A percentile compares a stretch with the other conserved stretches of the same genome.
Conservation (phyloP, 2,113 vertebrate genomes). For the Chascanopsetta lugubris region DNA sequence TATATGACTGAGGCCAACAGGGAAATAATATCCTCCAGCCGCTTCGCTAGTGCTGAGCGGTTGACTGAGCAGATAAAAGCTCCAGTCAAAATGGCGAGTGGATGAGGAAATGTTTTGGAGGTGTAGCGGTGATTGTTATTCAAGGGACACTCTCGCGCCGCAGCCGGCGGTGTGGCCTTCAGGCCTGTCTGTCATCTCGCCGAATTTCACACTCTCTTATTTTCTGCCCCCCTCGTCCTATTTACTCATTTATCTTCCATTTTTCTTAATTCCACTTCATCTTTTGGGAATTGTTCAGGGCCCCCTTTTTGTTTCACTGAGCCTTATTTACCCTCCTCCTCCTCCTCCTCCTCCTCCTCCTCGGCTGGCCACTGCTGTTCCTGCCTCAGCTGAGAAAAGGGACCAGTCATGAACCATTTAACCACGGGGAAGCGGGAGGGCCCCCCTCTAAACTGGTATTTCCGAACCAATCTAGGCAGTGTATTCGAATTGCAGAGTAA, state of each 20-base stretch:
- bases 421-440: slow-evolving; percentile 80
- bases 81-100: slow-evolving; percentile 79
- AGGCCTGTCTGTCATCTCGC: slow-evolving; percentile 79
- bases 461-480: slow-evolving; percentile 86
- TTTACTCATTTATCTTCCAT: slow-evolving; percentile 78
- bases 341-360: too few species aligned
- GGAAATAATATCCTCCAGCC: slow-evolving; percentile 86
- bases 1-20: slow-evolving; percentile 82
- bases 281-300: slow-evolving; percentile 77
- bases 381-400: slow-evolving; percentile 72
- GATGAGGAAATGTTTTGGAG: slow-evolving; percentile 84
- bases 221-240: slow-evolving; percentile 52
- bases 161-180: slow-evolving; percentile 73
- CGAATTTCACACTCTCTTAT: slow-evolving; percentile 76
- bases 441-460: slow-evolving; percentile 86
- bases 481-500: slow-evolving; percentile 91
- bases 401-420: slow-evolving; percentile 87
- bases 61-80: slow-evolving; percentile 85
- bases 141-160: slow-evolving; percentile 77
- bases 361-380: slow-evolving; percentile 55
- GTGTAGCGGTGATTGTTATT: slow-evolving; percentile 85
- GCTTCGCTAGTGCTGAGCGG: slow-evolving; percentile 75
- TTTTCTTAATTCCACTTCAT: slow-evolving; percentile 78
- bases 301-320: slow-evolving; percentile 73
- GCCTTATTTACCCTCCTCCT: slow-evolving; percentile 54